Base-by-base conservation (phyloP, 2,797 vertebrate genomes). In the Harpagifer antarcticus region DNA sequence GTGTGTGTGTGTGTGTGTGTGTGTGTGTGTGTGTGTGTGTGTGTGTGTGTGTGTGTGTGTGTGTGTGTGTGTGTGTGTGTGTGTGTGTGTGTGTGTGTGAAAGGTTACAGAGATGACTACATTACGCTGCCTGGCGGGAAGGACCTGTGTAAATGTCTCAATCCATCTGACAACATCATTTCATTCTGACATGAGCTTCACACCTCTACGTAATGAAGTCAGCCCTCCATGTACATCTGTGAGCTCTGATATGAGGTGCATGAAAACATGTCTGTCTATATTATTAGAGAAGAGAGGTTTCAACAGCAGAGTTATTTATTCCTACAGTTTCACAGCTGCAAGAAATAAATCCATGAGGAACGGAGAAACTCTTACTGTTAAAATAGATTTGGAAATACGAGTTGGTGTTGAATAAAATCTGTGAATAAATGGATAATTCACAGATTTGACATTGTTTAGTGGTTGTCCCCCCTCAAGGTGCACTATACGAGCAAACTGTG, bases 151-250 rank as follows among this genome's bases (percentile, higher is more conserved):
- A 81, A 81, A 83, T 58, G 68, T 64, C 61, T 81, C 83, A 76
- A 81, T 81, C 74, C 64, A 48, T 54, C 75, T 78, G 83, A 88
- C 79, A 84, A 23, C 72, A 83, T 68, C 44, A 66, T 78, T 77
- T 86, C 76, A 60, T 55, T 77, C 62, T 75, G 79, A 82, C 33
- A 37, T 37, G 33, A 37, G 33, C 56, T 52, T 81, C 60, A 74
- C n/a, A 62, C 72, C 72, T 58, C 67, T 58, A 54, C 64, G 71
- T 86, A 82, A 80, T 76, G 74, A 73, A 82, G 58, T 79, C 74
- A 76, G 44, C 59, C 53, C 5, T 55, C 50, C 60, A 23, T 62
- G 40, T 19, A 68, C 70, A 76, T 60, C 49, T 27, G 23, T 59
- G 50, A 64, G 19, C 16, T 27, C 52, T 9, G 9, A 53, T 3